Conservation (phyloP, 1,140 invertebrate genomes). For the Galleria mellonella region DNA sequence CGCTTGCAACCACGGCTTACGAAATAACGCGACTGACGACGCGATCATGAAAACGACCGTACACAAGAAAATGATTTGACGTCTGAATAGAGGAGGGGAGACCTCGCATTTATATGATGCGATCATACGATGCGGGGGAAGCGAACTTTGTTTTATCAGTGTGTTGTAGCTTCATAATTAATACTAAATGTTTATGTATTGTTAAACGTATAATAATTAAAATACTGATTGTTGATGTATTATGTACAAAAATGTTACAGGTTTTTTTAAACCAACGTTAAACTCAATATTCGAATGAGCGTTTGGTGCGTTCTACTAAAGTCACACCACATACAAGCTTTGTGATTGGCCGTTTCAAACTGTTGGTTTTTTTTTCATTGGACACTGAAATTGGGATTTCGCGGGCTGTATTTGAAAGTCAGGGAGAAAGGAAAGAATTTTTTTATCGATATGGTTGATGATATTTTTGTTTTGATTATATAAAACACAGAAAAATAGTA, state of each 20-base stretch:
- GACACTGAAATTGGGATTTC: conserved; percentile 12
- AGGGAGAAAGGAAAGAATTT: no score
- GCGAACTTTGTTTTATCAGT: conserved; percentile 47
- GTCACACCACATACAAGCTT: conserved; percentile 58
- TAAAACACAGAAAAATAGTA: no score
- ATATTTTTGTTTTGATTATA: no score
- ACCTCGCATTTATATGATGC: conserved; percentile 59
- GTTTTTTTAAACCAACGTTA: no score
- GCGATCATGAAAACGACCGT: conserved; percentile 40
- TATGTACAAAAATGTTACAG: no score
- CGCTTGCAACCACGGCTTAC: conserved; percentile 40
- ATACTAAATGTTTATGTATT: not conserved
- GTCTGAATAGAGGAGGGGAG: conserved; percentile 65
- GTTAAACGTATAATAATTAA: not conserved
- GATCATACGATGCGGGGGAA: conserved; percentile 66
- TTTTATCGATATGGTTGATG: no score
- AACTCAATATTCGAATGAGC: not conserved
- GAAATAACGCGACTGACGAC: conserved; percentile 52
- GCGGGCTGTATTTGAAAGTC: conserved; percentile 25
- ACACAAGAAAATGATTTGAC: conserved; percentile 51
- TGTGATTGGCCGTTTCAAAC: conserved; percentile 39
- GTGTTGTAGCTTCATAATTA: conserved; percentile 17
- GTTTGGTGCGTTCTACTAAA: conserved; percentile 45
- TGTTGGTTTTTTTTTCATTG: conserved; percentile 33
- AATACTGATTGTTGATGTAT: no score